Percentiles rank a stretch among this genome's conserved stretches.
Conservation (phyloP, 1,140 invertebrate genomes). For the Aphelenchoides besseyi region DNA sequence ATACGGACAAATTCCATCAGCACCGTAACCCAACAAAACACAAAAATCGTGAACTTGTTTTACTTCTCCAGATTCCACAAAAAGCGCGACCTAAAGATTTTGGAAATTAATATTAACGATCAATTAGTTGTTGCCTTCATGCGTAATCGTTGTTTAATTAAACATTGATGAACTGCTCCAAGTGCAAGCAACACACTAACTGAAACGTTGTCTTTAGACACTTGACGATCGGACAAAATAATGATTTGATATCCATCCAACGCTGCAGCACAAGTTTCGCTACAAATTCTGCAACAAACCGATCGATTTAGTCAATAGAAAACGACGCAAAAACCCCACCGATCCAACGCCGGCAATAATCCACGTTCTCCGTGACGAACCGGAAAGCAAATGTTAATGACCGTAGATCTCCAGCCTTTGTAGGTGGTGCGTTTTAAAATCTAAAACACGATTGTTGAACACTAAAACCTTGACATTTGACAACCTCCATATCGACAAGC, state of each 20-base stretch:
- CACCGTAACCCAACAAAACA: slow-evolving; percentile 89
- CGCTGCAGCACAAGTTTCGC: slow-evolving; percentile 78
- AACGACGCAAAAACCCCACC: too few relatives aligned
- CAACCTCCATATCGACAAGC: slow-evolving; percentile 80
- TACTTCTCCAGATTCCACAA: slow-evolving; percentile 62
- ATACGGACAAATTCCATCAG: slow-evolving; percentile 92
- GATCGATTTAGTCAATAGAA: too few relatives aligned
- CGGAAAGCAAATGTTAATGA: slow-evolving; percentile 84
- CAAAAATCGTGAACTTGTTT: slow-evolving; percentile 92
- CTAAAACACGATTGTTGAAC: slow-evolving; percentile 42
- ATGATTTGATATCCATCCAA: slow-evolving; percentile 77
- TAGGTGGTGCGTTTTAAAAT: slow-evolving; percentile 70
- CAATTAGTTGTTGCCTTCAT: slow-evolving; percentile 76
- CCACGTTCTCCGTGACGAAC: slow-evolving; percentile 72
- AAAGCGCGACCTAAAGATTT: slow-evolving; percentile 47
- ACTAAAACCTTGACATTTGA: too few relatives aligned
- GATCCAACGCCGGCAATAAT: slow-evolving; percentile 74
- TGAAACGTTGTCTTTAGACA: slow-evolving; percentile 61
- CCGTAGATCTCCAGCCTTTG: slow-evolving; percentile 82
- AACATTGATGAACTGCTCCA: slow-evolving; percentile 87
- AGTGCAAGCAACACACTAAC: slow-evolving; percentile 74
- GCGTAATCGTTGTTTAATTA: slow-evolving; percentile 87
- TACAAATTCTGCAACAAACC: too few relatives aligned
- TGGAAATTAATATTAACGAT: slow-evolving; percentile 4
- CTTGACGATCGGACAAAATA: slow-evolving; percentile 79